Conservation (phyloP, 2,888 invertebrate species). For the Drosophila borborema region DNA sequence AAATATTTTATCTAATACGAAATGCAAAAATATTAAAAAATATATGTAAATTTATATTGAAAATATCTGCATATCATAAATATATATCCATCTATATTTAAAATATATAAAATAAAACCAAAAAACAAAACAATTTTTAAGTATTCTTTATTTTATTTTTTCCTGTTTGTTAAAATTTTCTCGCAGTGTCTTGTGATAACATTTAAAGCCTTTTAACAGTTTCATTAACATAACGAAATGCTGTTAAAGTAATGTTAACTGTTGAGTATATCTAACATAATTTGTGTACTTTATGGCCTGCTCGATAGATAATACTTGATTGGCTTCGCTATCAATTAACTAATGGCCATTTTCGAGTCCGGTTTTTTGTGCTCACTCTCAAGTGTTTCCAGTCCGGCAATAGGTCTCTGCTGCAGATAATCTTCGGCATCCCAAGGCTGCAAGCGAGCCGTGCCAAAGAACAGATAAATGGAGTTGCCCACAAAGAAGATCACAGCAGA, state of each 20-base stretch:
- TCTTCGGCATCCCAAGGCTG: constrained; percentile 90
- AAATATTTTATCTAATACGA: too few relatives aligned
- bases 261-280: constrained; percentile 4
- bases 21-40: too few relatives aligned
- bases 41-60: too few relatives aligned
- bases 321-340: background rate
- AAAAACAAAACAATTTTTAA: background rate
- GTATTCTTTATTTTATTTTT: background rate
- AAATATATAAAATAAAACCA: background rate
- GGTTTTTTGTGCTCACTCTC: background rate
- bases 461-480: constrained; percentile 89
- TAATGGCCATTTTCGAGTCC: constrained; percentile 5
- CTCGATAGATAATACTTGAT: background rate
- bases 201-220: background rate
- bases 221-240: constrained; percentile 10
- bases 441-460: constrained; percentile 88
- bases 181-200: background rate
- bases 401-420: constrained; percentile 74
- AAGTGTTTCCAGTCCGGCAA: constrained; percentile 18
- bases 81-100: too few relatives aligned
- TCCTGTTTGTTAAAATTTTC: background rate
- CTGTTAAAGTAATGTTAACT: background rate
- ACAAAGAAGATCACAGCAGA: constrained; percentile 89
- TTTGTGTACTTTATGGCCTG: background rate
- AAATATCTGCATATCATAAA: too few relatives aligned